phyloP scores from a whole-genome alignment of 2,113 vertebrate species.

The Rallus limicola region DNA sequence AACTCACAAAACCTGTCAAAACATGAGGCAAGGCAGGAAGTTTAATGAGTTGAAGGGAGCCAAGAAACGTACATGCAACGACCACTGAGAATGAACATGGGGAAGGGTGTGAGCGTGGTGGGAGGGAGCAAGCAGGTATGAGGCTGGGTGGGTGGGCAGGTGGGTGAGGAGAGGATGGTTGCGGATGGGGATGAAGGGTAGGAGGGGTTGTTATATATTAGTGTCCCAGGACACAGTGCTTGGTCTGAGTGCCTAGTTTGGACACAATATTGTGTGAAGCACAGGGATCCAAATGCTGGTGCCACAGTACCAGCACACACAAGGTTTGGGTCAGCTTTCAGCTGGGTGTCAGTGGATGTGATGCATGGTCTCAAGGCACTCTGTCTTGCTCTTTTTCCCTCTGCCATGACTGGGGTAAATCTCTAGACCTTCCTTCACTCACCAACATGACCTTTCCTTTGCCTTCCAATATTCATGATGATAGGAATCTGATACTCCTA shows the following conservation, averaged over 20 bases:
- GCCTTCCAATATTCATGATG: not conserved
- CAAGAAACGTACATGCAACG: constrained; percentile 44
- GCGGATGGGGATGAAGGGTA: constrained; percentile 9
- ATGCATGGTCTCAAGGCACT: not conserved
- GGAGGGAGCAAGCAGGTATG: not conserved
- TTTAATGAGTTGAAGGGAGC: constrained; percentile 69
- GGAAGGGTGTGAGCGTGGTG: not conserved
- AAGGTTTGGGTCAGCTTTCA: not conserved
- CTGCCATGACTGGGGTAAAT: not conserved
- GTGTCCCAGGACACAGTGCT: not conserved
- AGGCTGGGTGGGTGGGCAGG: not conserved
- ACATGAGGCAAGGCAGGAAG: constrained; percentile 78
- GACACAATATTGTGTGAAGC: not conserved
- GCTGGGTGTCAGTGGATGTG: not conserved
- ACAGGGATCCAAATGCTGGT: not conserved
- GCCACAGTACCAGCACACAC: not conserved
- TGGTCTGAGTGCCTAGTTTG: not conserved
- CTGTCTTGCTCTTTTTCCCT: not conserved
- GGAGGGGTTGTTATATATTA: not conserved
- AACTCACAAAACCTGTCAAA: constrained; percentile 97
- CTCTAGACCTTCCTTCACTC: not conserved
- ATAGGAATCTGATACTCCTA: not conserved
- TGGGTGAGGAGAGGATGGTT: constrained; percentile 38
- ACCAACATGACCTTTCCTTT: not conserved
- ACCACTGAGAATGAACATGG: constrained; percentile 64